Conservation (phyloP, 2,797 vertebrate genomes). For the Lacerta agilis region DNA sequence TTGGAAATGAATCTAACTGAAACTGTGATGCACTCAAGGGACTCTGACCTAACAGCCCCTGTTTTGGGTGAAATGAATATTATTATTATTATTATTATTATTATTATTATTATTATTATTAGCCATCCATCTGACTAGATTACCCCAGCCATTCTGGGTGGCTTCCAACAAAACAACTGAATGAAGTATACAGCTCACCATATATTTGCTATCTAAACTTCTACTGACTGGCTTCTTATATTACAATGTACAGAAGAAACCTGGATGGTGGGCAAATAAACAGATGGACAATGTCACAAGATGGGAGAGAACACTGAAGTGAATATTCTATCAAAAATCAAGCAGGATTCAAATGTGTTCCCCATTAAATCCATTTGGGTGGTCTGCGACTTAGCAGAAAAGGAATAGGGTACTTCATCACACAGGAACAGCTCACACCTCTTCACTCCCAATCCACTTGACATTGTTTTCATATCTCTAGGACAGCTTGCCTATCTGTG, state of each 20-base stretch:
- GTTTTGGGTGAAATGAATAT: background rate
- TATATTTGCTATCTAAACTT: background rate
- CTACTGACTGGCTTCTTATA: background rate
- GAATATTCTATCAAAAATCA: background rate
- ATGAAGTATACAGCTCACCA: background rate
- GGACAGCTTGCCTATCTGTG: background rate
- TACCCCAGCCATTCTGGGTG: too few relatives aligned
- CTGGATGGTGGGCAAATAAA: background rate
- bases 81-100: background rate
- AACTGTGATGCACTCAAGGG: background rate
- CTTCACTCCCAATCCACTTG: background rate
- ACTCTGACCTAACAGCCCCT: background rate
- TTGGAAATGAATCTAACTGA: background rate
- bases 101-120: too few relatives aligned
- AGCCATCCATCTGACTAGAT: too few relatives aligned
- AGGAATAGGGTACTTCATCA: background rate
- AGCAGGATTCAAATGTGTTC: slow-evolving; percentile 23
- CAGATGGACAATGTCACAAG: background rate
- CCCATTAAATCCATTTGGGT: slow-evolving; percentile 36
- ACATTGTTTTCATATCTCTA: background rate
- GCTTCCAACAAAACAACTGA: too few relatives aligned
- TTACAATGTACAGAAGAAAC: background rate
- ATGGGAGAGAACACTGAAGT: background rate
- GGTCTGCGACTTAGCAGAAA: slow-evolving; percentile 38
- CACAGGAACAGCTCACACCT: background rate